A percentile compares a stretch with the other conserved stretches of the same genome.
Evolutionary conservation across 2,888 invertebrate genomes (phyloP).

Genomic region (Galerucella nymphaeae): DNA sequence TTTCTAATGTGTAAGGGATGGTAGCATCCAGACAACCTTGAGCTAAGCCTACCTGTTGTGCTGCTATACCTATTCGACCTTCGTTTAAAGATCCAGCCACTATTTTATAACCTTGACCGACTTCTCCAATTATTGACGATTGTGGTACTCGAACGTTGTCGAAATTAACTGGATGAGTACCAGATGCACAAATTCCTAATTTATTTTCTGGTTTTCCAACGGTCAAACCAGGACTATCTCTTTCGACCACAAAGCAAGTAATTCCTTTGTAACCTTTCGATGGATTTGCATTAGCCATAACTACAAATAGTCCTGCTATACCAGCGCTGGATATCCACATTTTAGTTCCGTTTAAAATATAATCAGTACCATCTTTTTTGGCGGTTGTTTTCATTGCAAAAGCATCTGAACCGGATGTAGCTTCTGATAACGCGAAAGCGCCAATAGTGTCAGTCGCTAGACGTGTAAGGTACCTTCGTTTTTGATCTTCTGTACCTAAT

Average conservation of each 20-base stretch:
- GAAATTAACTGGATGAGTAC: conserved; percentile 88
- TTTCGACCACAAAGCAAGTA: conserved; percentile 94
- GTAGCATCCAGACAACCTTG: conserved; percentile 96
- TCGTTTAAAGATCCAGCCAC: conserved; percentile 96
- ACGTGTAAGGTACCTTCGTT: conserved; percentile 87
- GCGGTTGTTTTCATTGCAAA: conserved; percentile 94
- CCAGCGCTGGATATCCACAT: conserved; percentile 99
- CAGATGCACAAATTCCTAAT: conserved; percentile 90
- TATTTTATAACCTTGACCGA: conserved; percentile 95
- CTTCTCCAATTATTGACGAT: conserved; percentile 83
- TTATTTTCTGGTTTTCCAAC: conserved; percentile 95
- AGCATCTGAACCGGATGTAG: conserved; percentile 93
- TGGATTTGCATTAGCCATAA: conserved; percentile 94
- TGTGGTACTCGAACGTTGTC: conserved; percentile 93
- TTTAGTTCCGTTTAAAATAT: conserved; percentile 91
- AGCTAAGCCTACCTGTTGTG: conserved; percentile 95
- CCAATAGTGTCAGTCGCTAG: conserved; percentile 88
- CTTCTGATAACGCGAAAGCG: conserved; percentile 93
- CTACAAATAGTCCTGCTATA: conserved; percentile 90
- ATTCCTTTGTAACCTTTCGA: conserved; percentile 95
- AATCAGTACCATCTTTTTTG: conserved; percentile 88
- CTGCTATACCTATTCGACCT: conserved; percentile 88
- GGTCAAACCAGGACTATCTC: conserved; percentile 86
- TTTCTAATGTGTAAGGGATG: conserved; percentile 91
- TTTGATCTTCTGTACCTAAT: conserved; percentile 88